A percentile compares a stretch with the other conserved stretches of the same genome.
Evolutionary conservation across 2,797 vertebrate genomes (phyloP).

Genomic region (Sparidentex hasta): DNA sequence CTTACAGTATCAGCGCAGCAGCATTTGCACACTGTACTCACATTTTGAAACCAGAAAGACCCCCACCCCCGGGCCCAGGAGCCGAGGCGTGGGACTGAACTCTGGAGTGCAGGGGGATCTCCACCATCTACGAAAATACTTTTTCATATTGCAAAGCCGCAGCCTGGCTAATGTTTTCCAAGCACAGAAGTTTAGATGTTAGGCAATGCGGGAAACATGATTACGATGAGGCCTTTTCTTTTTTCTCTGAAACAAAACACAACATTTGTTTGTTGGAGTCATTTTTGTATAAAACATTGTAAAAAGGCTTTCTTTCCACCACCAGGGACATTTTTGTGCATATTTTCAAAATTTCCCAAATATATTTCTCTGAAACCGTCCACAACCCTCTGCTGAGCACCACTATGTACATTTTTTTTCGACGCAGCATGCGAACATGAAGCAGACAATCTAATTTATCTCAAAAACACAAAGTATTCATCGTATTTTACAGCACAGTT

Average conservation of each 20-base stretch:
- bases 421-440: neutral
- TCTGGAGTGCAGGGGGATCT: constrained; percentile 72
- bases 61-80: constrained; percentile 60
- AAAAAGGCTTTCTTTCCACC: constrained; percentile 19
- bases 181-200: constrained; percentile 58
- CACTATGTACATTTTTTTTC: neutral
- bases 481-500: constrained; percentile 6
- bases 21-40: constrained; percentile 25
- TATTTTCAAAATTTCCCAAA: constrained; percentile 9
- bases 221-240: constrained; percentile 9
- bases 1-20: constrained; percentile 11
- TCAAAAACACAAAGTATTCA: neutral
- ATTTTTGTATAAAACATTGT: constrained; percentile 40
- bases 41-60: constrained; percentile 69
- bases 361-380: neutral
- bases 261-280: constrained; percentile 33
- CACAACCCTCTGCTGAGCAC: neutral
- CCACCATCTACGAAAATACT: constrained; percentile 54
- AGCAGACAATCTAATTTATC: neutral
- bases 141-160: constrained; percentile 50
- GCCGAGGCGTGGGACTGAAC: constrained; percentile 54
- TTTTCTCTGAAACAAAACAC: constrained; percentile 31
- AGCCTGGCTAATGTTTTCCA: constrained; percentile 73
- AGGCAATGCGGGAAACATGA: constrained; percentile 61
- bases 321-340: constrained; percentile 15